A percentile compares a stretch with the other conserved stretches of the same genome.
Conservation (phyloP, 1,140 invertebrate species). For the Drosophila kikkawai region DNA sequence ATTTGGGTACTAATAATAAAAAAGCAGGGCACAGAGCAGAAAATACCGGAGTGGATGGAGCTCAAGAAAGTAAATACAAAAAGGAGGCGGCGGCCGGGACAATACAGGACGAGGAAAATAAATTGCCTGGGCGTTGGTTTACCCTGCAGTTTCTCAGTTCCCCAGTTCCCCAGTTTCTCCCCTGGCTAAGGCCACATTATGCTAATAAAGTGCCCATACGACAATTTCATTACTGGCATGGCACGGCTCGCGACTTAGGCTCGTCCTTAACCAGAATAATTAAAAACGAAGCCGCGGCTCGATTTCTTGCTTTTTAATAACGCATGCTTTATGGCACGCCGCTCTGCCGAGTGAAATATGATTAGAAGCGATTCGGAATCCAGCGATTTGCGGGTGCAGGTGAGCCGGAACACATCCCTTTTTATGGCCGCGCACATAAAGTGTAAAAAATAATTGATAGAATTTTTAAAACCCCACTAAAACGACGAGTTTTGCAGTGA, state of each 20-base stretch:
- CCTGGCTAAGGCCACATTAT: constrained; percentile 57
- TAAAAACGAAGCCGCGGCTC: constrained; percentile 51
- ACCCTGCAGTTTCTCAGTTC: constrained; percentile 1
- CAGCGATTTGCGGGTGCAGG: constrained; percentile 30
- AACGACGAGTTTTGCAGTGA: constrained; percentile 33
- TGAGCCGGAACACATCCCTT: constrained; percentile 37
- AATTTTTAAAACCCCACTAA: constrained; percentile 73
- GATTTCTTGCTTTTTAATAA: constrained; percentile 47
- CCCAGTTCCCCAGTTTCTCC: constrained; percentile 1
- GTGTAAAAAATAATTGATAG: constrained; percentile 77
- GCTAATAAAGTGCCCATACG: constrained; percentile 74
- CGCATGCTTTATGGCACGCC: constrained; percentile 51
- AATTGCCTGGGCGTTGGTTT: constrained; percentile 54
- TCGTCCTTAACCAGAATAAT: constrained; percentile 61
- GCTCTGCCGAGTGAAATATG: constrained; percentile 17
- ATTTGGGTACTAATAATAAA: constrained; percentile 75
- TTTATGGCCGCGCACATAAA: constrained; percentile 66
- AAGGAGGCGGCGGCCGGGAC: neutral
- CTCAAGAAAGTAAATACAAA: constrained; percentile 51
- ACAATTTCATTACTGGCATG: constrained; percentile 70
- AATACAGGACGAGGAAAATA: constrained; percentile 33
- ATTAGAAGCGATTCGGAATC: constrained; percentile 23
- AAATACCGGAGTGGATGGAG: constrained; percentile 34
- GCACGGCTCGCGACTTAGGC: constrained; percentile 30
- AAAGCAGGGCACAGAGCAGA: constrained; percentile 24